phyloP scores from a whole-genome alignment of 2,797 vertebrate species.

The Sarcoramphus papa region DNA sequence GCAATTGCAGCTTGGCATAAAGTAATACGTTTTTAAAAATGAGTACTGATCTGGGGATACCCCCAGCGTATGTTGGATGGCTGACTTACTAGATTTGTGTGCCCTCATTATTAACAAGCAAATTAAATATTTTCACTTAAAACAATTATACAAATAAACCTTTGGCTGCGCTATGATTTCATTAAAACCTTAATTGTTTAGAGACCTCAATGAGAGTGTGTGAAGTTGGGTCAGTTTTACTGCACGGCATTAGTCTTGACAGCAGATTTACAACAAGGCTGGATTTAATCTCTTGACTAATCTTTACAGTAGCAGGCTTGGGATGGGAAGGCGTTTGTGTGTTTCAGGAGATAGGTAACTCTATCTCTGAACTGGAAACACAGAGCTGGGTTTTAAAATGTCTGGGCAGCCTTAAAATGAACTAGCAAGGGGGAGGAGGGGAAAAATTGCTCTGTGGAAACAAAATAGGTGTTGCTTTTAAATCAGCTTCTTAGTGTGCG shows the following conservation, averaged over 20 bases:
- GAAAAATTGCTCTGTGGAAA: background rate
- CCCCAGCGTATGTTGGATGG: background rate
- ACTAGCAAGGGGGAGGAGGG: background rate
- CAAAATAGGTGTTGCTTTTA: conserved; percentile 51
- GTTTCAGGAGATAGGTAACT: conserved; percentile 37
- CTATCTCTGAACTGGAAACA: conserved; percentile 14
- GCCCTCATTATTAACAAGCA: conserved; percentile 30
- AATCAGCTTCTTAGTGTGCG: conserved; percentile 6
- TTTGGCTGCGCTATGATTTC: conserved; percentile 28
- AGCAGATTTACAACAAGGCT: conserved; percentile 45
- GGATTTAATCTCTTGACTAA: conserved; percentile 60
- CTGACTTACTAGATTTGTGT: conserved; percentile 28
- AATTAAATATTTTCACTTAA: conserved; percentile 47
- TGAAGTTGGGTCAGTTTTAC: conserved; percentile 46
- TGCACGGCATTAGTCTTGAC: background rate
- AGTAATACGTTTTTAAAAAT: conserved; percentile 17
- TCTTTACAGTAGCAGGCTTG: conserved; percentile 37
- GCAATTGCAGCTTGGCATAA: conserved; percentile 36
- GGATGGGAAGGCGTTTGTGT: background rate
- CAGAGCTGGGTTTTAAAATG: background rate
- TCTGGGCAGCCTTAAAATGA: conserved; percentile 1
- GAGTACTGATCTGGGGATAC: conserved; percentile 23
- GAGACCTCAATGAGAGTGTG: background rate
- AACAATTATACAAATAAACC: conserved; percentile 49
- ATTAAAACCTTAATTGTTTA: conserved; percentile 60